phyloP scores from a whole-genome alignment of 2,888 invertebrate genomes.

The Scaeva pyrastri region DNA sequence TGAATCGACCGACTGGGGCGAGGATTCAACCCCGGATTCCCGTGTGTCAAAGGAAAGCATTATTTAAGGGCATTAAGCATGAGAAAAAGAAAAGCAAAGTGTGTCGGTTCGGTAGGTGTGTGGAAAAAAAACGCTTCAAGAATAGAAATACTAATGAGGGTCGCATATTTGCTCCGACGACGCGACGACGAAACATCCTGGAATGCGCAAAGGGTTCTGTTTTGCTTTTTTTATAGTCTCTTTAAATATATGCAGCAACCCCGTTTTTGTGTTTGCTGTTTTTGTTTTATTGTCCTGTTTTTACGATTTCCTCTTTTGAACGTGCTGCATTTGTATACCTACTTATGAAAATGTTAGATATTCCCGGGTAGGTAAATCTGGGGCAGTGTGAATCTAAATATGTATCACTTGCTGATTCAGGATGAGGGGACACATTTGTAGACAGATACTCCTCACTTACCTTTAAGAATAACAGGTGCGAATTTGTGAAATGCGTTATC shows the following conservation, averaged over 20 bases:
- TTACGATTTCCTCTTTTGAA: slow-evolving; percentile 50
- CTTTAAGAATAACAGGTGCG: slow-evolving; percentile 41
- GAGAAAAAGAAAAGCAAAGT: slow-evolving; percentile 29
- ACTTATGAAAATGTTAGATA: slow-evolving; percentile 10
- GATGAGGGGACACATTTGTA: not conserved
- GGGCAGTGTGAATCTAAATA: slow-evolving; percentile 42
- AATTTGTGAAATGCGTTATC: slow-evolving; percentile 58
- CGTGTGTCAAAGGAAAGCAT: slow-evolving; percentile 51
- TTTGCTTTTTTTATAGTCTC: not conserved
- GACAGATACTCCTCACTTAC: not conserved
- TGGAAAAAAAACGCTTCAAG: slow-evolving; percentile 51
- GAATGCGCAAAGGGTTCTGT: slow-evolving; percentile 44
- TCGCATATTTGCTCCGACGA: slow-evolving; percentile 20
- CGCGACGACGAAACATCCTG: slow-evolving; percentile 16
- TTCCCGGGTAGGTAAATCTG: slow-evolving; percentile 20
- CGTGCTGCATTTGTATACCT: slow-evolving; percentile 4
- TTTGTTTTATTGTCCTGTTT: slow-evolving; percentile 61
- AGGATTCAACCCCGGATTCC: slow-evolving; percentile 13
- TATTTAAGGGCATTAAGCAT: slow-evolving; percentile 60
- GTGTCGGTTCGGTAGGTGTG: slow-evolving; percentile 11
- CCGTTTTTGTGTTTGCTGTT: slow-evolving; percentile 20
- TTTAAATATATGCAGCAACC: slow-evolving; percentile 27
- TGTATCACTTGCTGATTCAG: slow-evolving; percentile 34
- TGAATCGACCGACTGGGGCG: not conserved
- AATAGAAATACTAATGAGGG: slow-evolving; percentile 58